A percentile compares a stretch with the other conserved stretches of the same genome.
Conservation (phyloP, 2,888 invertebrate genomes). For the Hirtodrosophila histrioides region DNA sequence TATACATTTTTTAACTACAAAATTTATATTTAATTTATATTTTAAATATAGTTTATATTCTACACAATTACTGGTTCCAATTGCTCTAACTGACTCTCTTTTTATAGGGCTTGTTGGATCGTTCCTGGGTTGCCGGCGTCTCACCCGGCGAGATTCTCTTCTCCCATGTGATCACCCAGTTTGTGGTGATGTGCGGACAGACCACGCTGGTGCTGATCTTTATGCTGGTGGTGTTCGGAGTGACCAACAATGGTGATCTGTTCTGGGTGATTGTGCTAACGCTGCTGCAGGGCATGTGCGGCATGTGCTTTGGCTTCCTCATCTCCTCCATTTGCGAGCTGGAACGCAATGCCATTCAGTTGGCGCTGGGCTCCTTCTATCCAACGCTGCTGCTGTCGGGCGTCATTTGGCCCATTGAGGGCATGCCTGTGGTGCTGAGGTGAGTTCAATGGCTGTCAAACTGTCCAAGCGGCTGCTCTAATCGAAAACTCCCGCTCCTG, state of each 20-base stretch:
- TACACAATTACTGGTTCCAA: too few relatives aligned
- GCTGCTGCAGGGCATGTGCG: slow-evolving; percentile 95
- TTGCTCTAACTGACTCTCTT: neutral
- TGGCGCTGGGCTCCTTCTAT: slow-evolving; percentile 97
- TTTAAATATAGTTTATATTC: too few relatives aligned
- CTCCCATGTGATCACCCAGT: slow-evolving; percentile 97
- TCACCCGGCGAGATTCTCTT: slow-evolving; percentile 95
- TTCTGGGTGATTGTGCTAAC: slow-evolving; percentile 93
- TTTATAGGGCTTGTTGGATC: slow-evolving; percentile 90
- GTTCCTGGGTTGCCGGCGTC: slow-evolving; percentile 97
- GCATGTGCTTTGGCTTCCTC: slow-evolving; percentile 98
- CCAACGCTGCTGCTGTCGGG: slow-evolving; percentile 96
- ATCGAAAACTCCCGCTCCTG: neutral
- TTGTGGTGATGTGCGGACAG: slow-evolving; percentile 97
- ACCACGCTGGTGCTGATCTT: slow-evolving; percentile 95
- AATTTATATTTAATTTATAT: too few relatives aligned
- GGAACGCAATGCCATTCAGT: slow-evolving; percentile 96
- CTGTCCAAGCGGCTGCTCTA: neutral
- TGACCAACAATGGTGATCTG: slow-evolving; percentile 95
- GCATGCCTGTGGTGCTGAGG: slow-evolving; percentile 94
- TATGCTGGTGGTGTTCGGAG: slow-evolving; percentile 95
- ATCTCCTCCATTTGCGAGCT: slow-evolving; percentile 96
- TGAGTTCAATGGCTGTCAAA: slow-evolving; percentile 42
- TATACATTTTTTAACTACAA: too few relatives aligned
- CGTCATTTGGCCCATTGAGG: slow-evolving; percentile 98